These are phyloP conservation scores for Crioceris asparagi DNA, from an alignment of 2,888 invertebrate genomes.

Conservation along the genomic window DNA sequence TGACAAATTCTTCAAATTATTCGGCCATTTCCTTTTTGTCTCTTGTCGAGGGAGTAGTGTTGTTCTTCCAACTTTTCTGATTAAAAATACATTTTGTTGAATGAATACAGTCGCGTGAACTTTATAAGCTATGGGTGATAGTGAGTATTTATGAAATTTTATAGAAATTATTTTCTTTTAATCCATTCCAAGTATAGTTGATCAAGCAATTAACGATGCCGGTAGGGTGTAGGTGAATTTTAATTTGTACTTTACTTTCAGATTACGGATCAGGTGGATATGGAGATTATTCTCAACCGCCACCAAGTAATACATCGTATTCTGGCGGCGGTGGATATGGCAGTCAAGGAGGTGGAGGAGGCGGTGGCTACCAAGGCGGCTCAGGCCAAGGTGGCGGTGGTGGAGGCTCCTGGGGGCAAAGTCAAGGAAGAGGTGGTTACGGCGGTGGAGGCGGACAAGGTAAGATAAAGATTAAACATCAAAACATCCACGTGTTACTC, in stretches of 20 bases:
- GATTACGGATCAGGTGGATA: constrained; percentile 14
- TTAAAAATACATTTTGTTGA: too few relatives aligned
- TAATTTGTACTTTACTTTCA: background rate
- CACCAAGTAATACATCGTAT: constrained; percentile 18
- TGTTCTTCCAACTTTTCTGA: too few relatives aligned
- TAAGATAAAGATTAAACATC: constrained; percentile 5
- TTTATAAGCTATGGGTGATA: constrained; percentile 10
- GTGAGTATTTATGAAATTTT: constrained; percentile 8
- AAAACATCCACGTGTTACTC: background rate
- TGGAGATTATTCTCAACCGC: constrained; percentile 24
- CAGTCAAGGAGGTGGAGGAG: background rate
- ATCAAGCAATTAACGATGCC: background rate
- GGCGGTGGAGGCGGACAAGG: constrained; percentile 29
- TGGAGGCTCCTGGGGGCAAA: constrained; percentile 24
- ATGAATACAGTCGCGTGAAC: too few relatives aligned
- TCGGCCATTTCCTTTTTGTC: too few relatives aligned
- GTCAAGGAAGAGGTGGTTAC: constrained; percentile 23
- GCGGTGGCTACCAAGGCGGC: constrained; percentile 12
- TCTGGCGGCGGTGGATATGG: constrained; percentile 12
- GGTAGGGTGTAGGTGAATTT: background rate
- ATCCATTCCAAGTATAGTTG: background rate
- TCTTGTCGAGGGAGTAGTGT: too few relatives aligned
- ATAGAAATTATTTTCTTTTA: background rate
- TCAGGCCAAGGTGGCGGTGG: constrained; percentile 11
- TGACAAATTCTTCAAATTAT: too few relatives aligned